phyloP scores from a whole-genome alignment of 2,113 vertebrate species.

The Phasianus colchicus region DNA sequence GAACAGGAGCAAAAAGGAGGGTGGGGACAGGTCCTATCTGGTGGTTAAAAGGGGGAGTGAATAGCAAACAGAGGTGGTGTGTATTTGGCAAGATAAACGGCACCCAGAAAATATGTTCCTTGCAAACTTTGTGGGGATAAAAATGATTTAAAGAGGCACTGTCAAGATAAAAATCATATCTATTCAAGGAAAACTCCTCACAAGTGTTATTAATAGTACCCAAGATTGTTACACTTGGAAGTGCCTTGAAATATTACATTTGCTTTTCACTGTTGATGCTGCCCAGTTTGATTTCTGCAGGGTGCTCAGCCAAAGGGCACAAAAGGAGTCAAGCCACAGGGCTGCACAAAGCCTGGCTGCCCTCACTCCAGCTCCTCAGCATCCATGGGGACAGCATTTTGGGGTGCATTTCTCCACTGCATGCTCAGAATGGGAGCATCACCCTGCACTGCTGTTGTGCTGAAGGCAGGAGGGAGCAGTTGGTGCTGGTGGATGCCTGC shows the following conservation, averaged over 20 bases:
- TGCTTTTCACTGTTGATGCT: not conserved
- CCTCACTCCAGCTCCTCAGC: fast-evolving
- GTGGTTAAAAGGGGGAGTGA: not conserved
- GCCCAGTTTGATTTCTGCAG: not conserved
- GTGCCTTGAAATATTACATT: conserved; percentile 31
- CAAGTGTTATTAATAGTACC: conserved; percentile 60
- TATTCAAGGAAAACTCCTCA: conserved; percentile 53
- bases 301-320: fast-evolving
- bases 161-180: conserved; percentile 69
- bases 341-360: fast-evolving
- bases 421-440: fast-evolving
- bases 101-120: conserved; percentile 1
- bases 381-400: fast-evolving
- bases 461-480: not conserved
- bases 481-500: not conserved
- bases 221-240: not conserved
- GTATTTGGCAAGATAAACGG: conserved; percentile 12
- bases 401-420: not conserved
- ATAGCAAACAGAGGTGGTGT: not conserved
- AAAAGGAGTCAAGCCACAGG: fast-evolving
- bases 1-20: not conserved
- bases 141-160: conserved; percentile 57
- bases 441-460: fast-evolving
- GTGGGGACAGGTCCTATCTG: not conserved
- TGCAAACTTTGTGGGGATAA: conserved; percentile 35